Conservation (phyloP, 2,113 vertebrate species). For the Ibidorhyncha struthersii region DNA sequence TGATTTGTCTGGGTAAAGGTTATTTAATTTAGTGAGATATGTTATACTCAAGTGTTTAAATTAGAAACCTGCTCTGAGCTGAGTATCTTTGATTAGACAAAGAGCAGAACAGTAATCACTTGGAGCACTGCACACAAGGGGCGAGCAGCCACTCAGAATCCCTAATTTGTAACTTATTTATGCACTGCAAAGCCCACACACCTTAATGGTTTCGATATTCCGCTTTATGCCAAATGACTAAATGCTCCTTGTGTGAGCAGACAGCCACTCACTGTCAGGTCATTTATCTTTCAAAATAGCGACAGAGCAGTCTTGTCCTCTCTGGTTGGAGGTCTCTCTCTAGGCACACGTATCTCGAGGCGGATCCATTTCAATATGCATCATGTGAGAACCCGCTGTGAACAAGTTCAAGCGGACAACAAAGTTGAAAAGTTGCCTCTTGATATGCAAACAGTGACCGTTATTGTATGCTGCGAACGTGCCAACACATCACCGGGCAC, state of each 20-base stretch:
- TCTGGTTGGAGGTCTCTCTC: background rate
- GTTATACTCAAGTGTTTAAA: constrained; percentile 10
- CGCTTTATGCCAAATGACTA: background rate
- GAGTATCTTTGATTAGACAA: constrained; percentile 35
- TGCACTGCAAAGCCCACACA: constrained; percentile 16
- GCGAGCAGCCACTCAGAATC: background rate
- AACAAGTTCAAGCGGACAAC: constrained; percentile 2
- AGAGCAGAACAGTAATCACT: constrained; percentile 4
- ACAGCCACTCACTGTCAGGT: background rate
- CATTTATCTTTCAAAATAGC: constrained; percentile 7
- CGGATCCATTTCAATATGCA: background rate
- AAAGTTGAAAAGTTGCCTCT: background rate
- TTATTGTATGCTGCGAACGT: background rate
- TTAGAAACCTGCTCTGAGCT: constrained; percentile 27
- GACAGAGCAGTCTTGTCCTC: background rate
- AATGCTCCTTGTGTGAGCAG: background rate
- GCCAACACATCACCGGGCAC: fast-evolving
- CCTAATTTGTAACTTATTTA: constrained; percentile 18
- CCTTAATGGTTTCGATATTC: background rate
- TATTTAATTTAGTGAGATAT: constrained; percentile 38
- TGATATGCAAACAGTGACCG: background rate
- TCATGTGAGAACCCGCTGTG: background rate
- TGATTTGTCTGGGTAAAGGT: constrained; percentile 16
- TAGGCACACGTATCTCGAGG: background rate
- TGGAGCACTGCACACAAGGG: background rate